Conservation (phyloP, 2,113 vertebrate genomes). For the Labeo rohita region DNA sequence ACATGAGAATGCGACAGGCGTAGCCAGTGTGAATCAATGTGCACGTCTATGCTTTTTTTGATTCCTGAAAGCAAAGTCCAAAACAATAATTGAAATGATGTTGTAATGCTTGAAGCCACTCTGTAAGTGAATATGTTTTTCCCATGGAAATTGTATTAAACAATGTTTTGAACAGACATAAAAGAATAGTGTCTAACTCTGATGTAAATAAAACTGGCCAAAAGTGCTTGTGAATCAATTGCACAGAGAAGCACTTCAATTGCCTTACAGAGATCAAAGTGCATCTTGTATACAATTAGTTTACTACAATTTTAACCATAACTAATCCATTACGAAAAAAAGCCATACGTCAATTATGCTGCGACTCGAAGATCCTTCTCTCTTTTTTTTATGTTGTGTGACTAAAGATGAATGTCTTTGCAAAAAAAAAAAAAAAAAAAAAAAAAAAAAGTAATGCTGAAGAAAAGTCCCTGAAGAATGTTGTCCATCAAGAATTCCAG, state of each 20-base stretch:
- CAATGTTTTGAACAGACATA: conserved; percentile 62
- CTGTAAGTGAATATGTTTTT: conserved; percentile 58
- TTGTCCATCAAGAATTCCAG: conserved; percentile 68
- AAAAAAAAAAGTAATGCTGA: conserved; percentile 68
- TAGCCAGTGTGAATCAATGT: conserved; percentile 37
- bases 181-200: conserved; percentile 64
- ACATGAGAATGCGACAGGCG: conserved; percentile 43
- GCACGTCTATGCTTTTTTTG: conserved; percentile 32
- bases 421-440: conserved; percentile 57
- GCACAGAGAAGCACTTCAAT: conserved; percentile 59
- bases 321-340: conserved; percentile 61
- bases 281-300: conserved; percentile 70
- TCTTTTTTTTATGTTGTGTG: conserved; percentile 59
- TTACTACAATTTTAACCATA: conserved; percentile 67
- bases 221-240: conserved; percentile 60
- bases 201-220: conserved; percentile 55
- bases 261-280: conserved; percentile 72
- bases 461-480: conserved; percentile 74
- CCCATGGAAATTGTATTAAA: conserved; percentile 61
- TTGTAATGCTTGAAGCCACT: conserved; percentile 58
- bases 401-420: conserved; percentile 70
- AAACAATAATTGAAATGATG: conserved; percentile 55
- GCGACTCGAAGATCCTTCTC: conserved; percentile 65
- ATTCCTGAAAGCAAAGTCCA: conserved; percentile 21
- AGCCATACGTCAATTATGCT: conserved; percentile 64